A percentile compares a stretch with the other conserved stretches of the same genome.
Conservation (phyloP, 1,140 invertebrate species). For the Dendroctonus ponderosae region DNA sequence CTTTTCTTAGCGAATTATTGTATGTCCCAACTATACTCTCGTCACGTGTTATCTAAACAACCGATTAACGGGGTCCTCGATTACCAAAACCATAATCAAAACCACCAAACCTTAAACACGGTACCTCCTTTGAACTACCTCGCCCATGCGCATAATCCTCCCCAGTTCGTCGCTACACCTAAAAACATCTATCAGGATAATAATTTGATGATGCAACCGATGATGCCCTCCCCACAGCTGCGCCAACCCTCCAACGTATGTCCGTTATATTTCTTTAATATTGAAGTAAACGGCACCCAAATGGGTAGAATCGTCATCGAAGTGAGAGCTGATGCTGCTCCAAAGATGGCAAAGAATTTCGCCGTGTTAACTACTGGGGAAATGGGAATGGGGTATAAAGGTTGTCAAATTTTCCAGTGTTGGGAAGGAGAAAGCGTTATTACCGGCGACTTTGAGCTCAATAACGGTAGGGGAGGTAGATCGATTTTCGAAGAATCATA, state of each 20-base stretch:
- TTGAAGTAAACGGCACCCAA: constrained; percentile 69
- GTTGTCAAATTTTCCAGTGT: constrained; percentile 77
- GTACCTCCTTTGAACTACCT: constrained; percentile 52
- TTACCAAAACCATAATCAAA: constrained; percentile 51
- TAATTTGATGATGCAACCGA: constrained; percentile 46
- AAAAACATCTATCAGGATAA: constrained; percentile 47
- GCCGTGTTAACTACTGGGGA: constrained; percentile 76
- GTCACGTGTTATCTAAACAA: constrained; percentile 63
- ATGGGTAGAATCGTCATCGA: constrained; percentile 79
- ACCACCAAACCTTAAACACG: constrained; percentile 37
- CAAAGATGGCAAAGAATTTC: constrained; percentile 91
- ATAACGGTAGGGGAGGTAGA: constrained; percentile 76
- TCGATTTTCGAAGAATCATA: constrained; percentile 74
- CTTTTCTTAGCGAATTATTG: constrained; percentile 72
- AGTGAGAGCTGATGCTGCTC: constrained; percentile 79
- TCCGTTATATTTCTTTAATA: constrained; percentile 74
- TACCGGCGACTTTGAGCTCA: constrained; percentile 77
- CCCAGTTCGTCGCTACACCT: constrained; percentile 48
- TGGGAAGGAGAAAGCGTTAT: constrained; percentile 80
- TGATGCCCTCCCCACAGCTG: constrained; percentile 52
- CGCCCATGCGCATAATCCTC: constrained; percentile 39
- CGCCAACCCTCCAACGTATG: constrained; percentile 58
- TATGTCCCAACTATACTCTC: constrained; percentile 69
- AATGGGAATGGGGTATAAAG: constrained; percentile 74
- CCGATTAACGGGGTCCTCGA: constrained; percentile 59